A percentile compares a stretch with the other conserved stretches of the same genome.
phyloP scores from a whole-genome alignment of 2,113 vertebrate genomes.

The Myrmecobius fasciatus region DNA sequence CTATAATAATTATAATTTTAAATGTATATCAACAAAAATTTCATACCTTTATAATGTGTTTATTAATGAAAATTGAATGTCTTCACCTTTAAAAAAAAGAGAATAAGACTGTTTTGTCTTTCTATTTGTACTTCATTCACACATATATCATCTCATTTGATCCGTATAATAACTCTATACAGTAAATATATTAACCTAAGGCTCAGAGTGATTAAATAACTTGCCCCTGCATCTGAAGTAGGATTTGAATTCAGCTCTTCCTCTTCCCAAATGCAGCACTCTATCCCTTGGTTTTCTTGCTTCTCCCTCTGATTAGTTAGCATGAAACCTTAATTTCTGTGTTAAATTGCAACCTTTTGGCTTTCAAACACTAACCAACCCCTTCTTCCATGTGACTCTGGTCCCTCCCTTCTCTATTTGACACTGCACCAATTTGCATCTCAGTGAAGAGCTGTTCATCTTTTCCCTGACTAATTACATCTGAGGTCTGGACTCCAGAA shows the following conservation, averaged over 20 bases:
- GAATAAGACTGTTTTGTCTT: neutral
- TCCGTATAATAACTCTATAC: neutral
- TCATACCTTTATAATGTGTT: neutral
- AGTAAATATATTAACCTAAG: neutral
- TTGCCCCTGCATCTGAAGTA: neutral
- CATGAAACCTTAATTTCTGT: neutral
- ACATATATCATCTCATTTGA: neutral
- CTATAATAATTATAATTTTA: neutral
- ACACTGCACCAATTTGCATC: conserved; percentile 71
- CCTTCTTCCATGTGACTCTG: neutral
- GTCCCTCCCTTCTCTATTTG: conserved; percentile 17
- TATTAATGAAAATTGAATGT: neutral
- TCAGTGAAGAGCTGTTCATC: conserved; percentile 57
- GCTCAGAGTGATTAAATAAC: neutral
- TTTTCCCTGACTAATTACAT: neutral
- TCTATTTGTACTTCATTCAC: neutral
- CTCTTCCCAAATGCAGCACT: neutral
- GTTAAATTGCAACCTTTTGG: neutral
- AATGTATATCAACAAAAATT: neutral
- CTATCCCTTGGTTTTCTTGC: neutral
- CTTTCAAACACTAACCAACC: neutral
- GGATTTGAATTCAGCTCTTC: neutral
- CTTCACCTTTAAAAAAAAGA: no score
- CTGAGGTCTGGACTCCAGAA: neutral
- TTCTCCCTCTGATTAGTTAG: neutral